Evolutionary conservation across 2,888 invertebrate species (phyloP).

Genomic region (Clusia tigrina): DNA sequence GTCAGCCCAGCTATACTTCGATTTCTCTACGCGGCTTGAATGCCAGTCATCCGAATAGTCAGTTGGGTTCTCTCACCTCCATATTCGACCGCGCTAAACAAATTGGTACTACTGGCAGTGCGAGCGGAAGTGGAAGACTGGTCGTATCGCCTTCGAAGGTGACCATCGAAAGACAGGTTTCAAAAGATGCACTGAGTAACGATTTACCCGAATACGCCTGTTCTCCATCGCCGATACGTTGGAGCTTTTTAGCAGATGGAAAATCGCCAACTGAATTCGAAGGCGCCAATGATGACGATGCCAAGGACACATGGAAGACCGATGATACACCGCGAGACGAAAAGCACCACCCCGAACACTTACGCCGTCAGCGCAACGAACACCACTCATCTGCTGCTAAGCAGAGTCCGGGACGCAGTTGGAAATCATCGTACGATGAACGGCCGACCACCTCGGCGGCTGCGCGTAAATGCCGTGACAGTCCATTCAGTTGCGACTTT

Average conservation of each 20-base stretch:
- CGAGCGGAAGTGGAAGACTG: slow-evolving; percentile 41
- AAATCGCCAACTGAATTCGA: slow-evolving; percentile 58
- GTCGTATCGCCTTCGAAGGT: slow-evolving; percentile 52
- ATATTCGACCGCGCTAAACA: slow-evolving; percentile 61
- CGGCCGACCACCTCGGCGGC: slow-evolving; percentile 47
- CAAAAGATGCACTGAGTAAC: slow-evolving; percentile 57
- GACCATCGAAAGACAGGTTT: slow-evolving; percentile 59
- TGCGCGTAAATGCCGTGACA: slow-evolving; percentile 54
- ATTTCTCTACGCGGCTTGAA: slow-evolving; percentile 61
- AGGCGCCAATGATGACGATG: slow-evolving; percentile 36
- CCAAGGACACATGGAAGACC: slow-evolving; percentile 17
- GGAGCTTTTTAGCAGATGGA: slow-evolving; percentile 63
- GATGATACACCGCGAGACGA: slow-evolving; percentile 17
- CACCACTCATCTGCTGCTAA: slow-evolving; percentile 13
- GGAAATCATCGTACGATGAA: slow-evolving; percentile 46
- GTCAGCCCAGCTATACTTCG: slow-evolving; percentile 61
- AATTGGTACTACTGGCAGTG: slow-evolving; percentile 36
- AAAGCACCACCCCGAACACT: slow-evolving; percentile 22
- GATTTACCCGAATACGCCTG: slow-evolving; percentile 63
- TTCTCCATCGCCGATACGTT: slow-evolving; percentile 64
- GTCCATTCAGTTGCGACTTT: slow-evolving; percentile 54
- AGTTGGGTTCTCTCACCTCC: slow-evolving; percentile 60
- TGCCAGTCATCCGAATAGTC: slow-evolving; percentile 57
- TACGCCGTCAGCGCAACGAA: too few species aligned
- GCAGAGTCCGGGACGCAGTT: slow-evolving; percentile 28